These are phyloP conservation scores for Platycheirus albimanus DNA, from an alignment of 2,888 invertebrate genomes.

Conservation along the genomic window DNA sequence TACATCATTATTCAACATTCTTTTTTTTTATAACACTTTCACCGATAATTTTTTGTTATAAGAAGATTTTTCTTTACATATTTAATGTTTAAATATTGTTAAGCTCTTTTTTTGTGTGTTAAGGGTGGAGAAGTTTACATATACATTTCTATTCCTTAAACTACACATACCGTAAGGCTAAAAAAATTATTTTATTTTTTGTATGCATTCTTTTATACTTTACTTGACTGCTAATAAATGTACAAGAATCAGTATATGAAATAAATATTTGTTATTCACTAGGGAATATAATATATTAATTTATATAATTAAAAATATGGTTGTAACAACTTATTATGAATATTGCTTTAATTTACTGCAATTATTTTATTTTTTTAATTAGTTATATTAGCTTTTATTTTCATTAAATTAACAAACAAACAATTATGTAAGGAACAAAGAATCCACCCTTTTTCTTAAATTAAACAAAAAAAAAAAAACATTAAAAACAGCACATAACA, in stretches of 20 bases:
- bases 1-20: constrained; percentile 62
- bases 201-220: constrained; percentile 25
- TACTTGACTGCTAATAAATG: constrained; percentile 66
- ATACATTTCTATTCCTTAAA: constrained; percentile 66
- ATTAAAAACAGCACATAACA: constrained; percentile 39
- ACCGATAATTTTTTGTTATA: constrained; percentile 65
- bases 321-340: constrained; percentile 57
- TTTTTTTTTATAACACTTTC: constrained; percentile 57
- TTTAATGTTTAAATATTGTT: constrained; percentile 63
- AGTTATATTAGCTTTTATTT: constrained; percentile 3
- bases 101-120: constrained; percentile 68
- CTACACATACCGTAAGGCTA: constrained; percentile 70
- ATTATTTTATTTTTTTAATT: constrained; percentile 32
- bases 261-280: constrained; percentile 34
- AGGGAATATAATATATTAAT: constrained; percentile 38
- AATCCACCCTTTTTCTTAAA: constrained; percentile 44
- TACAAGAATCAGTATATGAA: constrained; percentile 52
- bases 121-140: constrained; percentile 71
- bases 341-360: constrained; percentile 68
- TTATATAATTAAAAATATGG: constrained; percentile 34
- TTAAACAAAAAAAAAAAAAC: constrained; percentile 21
- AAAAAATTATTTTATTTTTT: constrained; percentile 48
- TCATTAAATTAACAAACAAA: background rate
- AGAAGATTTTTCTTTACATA: constrained; percentile 61
- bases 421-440: constrained; percentile 22